Percentiles rank a stretch among this genome's conserved stretches.
Conservation (phyloP, 2,888 invertebrate species). For the Candidula unifasciata region DNA sequence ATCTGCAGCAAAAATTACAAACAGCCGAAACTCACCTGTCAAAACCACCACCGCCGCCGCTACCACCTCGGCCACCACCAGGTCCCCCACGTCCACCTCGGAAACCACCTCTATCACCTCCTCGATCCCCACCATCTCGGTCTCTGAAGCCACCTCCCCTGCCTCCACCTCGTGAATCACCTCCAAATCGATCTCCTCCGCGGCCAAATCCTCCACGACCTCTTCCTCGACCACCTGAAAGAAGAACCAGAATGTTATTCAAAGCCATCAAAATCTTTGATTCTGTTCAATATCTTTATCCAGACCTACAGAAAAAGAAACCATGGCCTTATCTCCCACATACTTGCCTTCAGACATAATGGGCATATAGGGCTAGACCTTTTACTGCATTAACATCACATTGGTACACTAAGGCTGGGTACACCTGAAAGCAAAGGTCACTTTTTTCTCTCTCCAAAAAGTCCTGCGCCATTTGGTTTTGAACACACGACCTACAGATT, state of each 20-base stretch:
- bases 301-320: no score
- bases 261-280: no score
- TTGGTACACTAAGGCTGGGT: no score
- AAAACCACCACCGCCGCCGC: conserved; percentile 28
- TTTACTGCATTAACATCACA: no score
- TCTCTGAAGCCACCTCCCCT: conserved; percentile 20
- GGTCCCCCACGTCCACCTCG: conserved; percentile 30
- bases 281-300: no score
- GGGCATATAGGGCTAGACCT: no score
- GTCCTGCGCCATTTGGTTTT: no score
- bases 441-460: no score
- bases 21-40: conserved; percentile 17
- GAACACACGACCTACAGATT: no score
- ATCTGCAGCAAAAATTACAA: neutral
- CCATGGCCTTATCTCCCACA: no score
- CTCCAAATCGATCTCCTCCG: conserved; percentile 18
- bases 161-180: conserved; percentile 19
- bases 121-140: conserved; percentile 18
- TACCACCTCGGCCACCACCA: conserved; percentile 24
- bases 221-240: conserved; percentile 35
- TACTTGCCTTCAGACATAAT: no score
- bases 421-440: no score
- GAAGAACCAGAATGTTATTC: neutral
- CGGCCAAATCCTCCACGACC: conserved; percentile 38
- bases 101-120: conserved; percentile 43